These are phyloP conservation scores for Pongo pygmaeus DNA, from an alignment of 2,113 vertebrate genomes.

Conservation along the genomic window DNA sequence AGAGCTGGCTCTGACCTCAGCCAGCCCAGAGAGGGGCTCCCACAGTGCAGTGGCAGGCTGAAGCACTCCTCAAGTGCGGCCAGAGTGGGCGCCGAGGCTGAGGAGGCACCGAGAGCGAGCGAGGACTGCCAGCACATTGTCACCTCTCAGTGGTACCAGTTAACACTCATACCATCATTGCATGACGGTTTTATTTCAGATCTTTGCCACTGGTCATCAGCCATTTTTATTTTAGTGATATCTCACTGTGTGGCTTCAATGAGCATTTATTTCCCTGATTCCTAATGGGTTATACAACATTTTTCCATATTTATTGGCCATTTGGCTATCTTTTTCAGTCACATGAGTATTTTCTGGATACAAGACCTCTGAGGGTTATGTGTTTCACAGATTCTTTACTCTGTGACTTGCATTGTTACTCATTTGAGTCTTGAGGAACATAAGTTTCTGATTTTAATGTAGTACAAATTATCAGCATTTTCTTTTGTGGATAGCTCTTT, in stretches of 20 bases:
- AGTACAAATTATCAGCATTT: not conserved
- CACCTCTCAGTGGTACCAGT: not conserved
- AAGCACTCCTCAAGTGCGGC: too few species aligned
- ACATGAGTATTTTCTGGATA: not conserved
- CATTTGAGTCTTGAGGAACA: not conserved
- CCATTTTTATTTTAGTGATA: not conserved
- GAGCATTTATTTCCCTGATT: not conserved
- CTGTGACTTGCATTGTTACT: not conserved
- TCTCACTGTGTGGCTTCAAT: not conserved
- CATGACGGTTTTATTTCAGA: not conserved
- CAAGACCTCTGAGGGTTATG: not conserved
- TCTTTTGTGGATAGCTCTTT: not conserved
- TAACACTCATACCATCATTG: not conserved
- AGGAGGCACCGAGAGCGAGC: too few species aligned
- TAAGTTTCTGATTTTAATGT: not conserved
- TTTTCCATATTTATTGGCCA: not conserved
- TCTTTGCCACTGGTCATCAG: not conserved
- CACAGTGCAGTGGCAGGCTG: too few species aligned
- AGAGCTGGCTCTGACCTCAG: too few species aligned
- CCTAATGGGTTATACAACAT: not conserved
- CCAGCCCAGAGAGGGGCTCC: too few species aligned
- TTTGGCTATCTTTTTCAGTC: not conserved
- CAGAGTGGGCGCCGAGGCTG: too few species aligned
- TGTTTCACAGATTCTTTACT: not conserved
- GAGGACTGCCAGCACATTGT: too few species aligned